Conservation (phyloP, 2,888 invertebrate genomes). For the Eristalis tenax region DNA sequence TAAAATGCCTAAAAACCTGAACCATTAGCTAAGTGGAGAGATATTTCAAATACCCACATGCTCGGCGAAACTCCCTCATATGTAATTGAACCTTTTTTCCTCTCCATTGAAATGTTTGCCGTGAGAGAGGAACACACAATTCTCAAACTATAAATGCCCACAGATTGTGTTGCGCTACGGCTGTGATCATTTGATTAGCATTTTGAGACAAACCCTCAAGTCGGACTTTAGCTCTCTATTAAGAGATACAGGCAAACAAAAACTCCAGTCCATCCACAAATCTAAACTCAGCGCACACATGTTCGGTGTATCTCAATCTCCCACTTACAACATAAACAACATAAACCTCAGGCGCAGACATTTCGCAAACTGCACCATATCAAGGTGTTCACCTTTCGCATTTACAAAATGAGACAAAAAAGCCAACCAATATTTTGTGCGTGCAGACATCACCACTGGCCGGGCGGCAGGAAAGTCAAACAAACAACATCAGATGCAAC, state of each 20-base stretch:
- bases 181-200: slow-evolving; percentile 23
- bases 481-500: slow-evolving; percentile 31
- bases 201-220: slow-evolving; percentile 8
- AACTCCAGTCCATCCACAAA: not conserved
- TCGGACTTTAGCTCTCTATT: slow-evolving; percentile 18
- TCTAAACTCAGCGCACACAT: slow-evolving; percentile 26
- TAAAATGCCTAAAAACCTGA: not conserved
- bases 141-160: not conserved
- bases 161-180: not conserved
- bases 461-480: not conserved
- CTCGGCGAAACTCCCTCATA: not conserved
- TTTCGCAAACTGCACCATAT: slow-evolving; percentile 43
- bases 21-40: not conserved
- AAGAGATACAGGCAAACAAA: not conserved
- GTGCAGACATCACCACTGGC: slow-evolving; percentile 16
- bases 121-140: not conserved
- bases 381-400: slow-evolving; percentile 56
- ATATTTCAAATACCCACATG: slow-evolving; percentile 43
- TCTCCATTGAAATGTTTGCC: not conserved
- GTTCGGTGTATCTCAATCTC: slow-evolving; percentile 43
- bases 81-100: slow-evolving; percentile 27
- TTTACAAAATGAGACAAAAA: slow-evolving; percentile 1
- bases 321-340: slow-evolving; percentile 35
- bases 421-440: slow-evolving; percentile 24
- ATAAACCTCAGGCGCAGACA: slow-evolving; percentile 30